Evolutionary conservation across 2,113 vertebrate genomes (phyloP).

Genomic region (Aplodontia rufa): DNA sequence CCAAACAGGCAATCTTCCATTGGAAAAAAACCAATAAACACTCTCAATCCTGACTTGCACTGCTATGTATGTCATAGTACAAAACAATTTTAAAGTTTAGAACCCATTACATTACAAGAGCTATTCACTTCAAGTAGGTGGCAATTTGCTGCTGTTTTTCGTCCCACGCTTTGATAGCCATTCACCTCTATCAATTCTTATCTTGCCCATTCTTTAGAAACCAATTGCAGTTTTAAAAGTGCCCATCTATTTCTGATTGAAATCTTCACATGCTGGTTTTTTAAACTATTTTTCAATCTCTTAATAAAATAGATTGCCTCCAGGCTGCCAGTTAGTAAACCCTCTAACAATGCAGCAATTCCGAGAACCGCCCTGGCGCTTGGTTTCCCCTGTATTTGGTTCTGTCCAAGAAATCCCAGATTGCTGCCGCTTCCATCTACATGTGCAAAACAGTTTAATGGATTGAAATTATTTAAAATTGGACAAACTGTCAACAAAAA

Average conservation of each 20-base stretch:
- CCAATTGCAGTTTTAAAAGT: slow-evolving; percentile 85
- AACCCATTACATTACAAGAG: slow-evolving; percentile 83
- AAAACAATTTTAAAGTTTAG: slow-evolving; percentile 85
- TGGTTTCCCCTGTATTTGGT: slow-evolving; percentile 61
- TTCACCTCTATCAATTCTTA: slow-evolving; percentile 86
- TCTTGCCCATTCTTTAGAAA: slow-evolving; percentile 85
- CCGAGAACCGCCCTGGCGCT: slow-evolving; percentile 53
- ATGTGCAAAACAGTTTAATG: background rate
- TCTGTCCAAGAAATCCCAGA: slow-evolving; percentile 58
- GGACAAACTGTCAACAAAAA: background rate
- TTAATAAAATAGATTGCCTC: slow-evolving; percentile 87
- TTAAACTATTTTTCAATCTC: slow-evolving; percentile 82
- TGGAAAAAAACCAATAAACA: slow-evolving; percentile 81
- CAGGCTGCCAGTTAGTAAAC: slow-evolving; percentile 81
- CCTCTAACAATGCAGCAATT: slow-evolving; percentile 76
- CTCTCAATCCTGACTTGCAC: slow-evolving; percentile 74
- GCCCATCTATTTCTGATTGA: slow-evolving; percentile 85
- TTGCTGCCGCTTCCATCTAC: slow-evolving; percentile 6
- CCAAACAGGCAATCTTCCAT: slow-evolving; percentile 76
- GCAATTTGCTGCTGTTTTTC: slow-evolving; percentile 83
- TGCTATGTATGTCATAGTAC: slow-evolving; percentile 76
- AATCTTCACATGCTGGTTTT: slow-evolving; percentile 83
- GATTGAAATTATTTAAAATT: slow-evolving; percentile 2
- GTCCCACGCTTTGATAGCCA: slow-evolving; percentile 82
- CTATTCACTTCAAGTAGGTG: slow-evolving; percentile 86